Base-by-base conservation (phyloP, 2,888 invertebrate species). In the Stictocephala bisonia region DNA sequence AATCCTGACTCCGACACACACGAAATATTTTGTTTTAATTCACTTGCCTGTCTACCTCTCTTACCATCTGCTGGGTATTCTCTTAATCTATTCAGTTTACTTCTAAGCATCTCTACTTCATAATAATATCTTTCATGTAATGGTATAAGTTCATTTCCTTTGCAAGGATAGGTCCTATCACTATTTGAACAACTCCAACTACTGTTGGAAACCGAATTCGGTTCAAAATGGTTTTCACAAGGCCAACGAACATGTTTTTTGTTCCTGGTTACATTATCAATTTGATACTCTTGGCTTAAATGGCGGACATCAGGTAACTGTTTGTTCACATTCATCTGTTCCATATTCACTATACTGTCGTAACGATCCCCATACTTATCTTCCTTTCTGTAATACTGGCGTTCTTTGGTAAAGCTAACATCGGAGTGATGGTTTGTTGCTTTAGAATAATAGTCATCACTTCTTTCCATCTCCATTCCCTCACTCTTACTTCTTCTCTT, bases 81-180 rank as follows among this genome's bases (percentile, higher is more conserved):
- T 41, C 75, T 75, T 3, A 79, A 70, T 40, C 77, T 76, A 18
- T 75, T 60, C 6, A 81, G 73, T 68, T 79, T 79, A 31, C 76
- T 79, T 27, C 78, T 73, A 6, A 80, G 74, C 6, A 75, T 74
- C 74, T 80, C 80, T 35, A 80, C 78, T 74, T 81, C 79, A 9
- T 73, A 71, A 11, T 79, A 72, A 64, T 80, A 80, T 64, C 77
- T 71, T 74, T 79, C 78, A 60, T 79, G 78, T 7, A 79, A 68
- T 13, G 74, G 72, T 48, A 71, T 74, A 29, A 69, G 20, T 20
- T 68, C 58, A 44, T 64, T 60, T n/a, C 35, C 64, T 13, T 27
- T 29, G n/a, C 24, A n/a, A 29, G 18, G 27, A 18, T 35, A 35
- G n/a, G 22, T 20, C 35, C 50, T 15, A 7, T 29, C 53, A 29